Evolutionary conservation across 2,888 invertebrate genomes (phyloP).

Genomic region (Yponomeuta cagnagella): DNA sequence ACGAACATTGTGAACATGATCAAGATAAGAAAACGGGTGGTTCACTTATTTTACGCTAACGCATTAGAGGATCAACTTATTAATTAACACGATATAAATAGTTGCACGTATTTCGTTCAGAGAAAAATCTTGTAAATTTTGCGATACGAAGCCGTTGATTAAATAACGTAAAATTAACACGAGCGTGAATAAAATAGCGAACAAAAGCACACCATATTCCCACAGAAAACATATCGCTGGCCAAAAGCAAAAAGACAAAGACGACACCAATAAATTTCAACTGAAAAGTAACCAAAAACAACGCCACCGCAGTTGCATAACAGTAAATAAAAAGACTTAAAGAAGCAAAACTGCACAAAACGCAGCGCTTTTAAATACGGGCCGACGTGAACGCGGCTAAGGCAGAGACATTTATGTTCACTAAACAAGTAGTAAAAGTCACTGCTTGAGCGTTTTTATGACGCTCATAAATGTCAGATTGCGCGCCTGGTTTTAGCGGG

Average conservation of each 20-base stretch:
- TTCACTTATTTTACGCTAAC: not conserved
- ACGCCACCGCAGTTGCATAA: slow-evolving; percentile 72
- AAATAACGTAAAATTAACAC: slow-evolving; percentile 3
- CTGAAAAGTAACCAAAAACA: slow-evolving; percentile 68
- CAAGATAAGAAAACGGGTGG: slow-evolving; percentile 33
- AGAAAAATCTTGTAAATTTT: not conserved
- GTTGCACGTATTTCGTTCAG: not conserved
- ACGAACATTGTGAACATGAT: slow-evolving; percentile 41
- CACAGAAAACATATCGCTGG: slow-evolving; percentile 36
- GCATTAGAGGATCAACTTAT: not conserved
- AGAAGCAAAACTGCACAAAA: slow-evolving; percentile 70
- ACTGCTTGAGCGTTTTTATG: slow-evolving; percentile 77
- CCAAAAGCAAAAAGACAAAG: slow-evolving; percentile 67
- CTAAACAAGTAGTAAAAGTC: slow-evolving; percentile 78
- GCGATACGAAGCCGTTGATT: slow-evolving; percentile 3
- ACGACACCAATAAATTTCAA: slow-evolving; percentile 63
- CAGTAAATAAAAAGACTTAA: slow-evolving; percentile 63
- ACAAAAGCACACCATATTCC: slow-evolving; percentile 40
- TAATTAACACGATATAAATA: not conserved
- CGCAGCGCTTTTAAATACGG: slow-evolving; percentile 75
- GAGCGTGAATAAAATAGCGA: slow-evolving; percentile 21
- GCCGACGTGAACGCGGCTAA: slow-evolving; percentile 70
- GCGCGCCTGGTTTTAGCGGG: slow-evolving; percentile 64
- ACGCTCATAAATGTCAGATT: slow-evolving; percentile 77
- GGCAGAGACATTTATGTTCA: slow-evolving; percentile 77